A percentile compares a stretch with the other conserved stretches of the same genome.
These are phyloP conservation scores for Peromyscus californicus DNA, from an alignment of 2,113 vertebrate species.

Conservation along the genomic window DNA sequence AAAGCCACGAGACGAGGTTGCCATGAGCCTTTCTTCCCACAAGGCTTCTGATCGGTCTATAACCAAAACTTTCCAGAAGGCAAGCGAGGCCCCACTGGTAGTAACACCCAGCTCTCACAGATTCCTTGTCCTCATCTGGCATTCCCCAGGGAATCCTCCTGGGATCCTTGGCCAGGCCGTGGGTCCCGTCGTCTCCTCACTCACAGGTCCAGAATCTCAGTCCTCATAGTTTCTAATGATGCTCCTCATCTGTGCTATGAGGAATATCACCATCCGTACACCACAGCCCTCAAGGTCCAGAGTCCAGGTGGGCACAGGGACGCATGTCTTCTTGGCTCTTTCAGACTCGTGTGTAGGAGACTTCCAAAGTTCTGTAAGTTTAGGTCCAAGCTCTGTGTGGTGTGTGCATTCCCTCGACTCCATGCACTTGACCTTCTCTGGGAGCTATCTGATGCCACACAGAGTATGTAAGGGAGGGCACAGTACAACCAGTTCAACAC, in stretches of 20 bases:
- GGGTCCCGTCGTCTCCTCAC: neutral
- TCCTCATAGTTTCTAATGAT: neutral
- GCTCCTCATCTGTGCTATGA: neutral
- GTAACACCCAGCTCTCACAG: neutral
- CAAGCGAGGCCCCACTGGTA: neutral
- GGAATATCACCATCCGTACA: neutral
- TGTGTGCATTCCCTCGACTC: rapidly evolving
- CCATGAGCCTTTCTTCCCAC: conserved; percentile 42
- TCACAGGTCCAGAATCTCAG: neutral
- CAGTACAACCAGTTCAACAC: neutral
- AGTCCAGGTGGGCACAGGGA: no score
- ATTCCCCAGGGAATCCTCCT: neutral
- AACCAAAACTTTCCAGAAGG: neutral
- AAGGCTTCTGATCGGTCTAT: neutral
- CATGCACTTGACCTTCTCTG: neutral
- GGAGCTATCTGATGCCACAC: neutral
- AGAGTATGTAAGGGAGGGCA: neutral
- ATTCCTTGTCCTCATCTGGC: neutral
- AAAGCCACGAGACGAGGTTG: conserved; percentile 50
- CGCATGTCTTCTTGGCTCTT: neutral
- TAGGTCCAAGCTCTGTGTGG: neutral
- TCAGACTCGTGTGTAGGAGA: neutral
- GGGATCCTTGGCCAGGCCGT: neutral
- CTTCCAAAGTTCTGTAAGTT: neutral
- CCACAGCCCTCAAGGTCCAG: neutral